Percentiles rank a stretch among this genome's conserved stretches.
phyloP scores from a whole-genome alignment of 2,113 vertebrate species.

The Psilopsiagon aymara region DNA sequence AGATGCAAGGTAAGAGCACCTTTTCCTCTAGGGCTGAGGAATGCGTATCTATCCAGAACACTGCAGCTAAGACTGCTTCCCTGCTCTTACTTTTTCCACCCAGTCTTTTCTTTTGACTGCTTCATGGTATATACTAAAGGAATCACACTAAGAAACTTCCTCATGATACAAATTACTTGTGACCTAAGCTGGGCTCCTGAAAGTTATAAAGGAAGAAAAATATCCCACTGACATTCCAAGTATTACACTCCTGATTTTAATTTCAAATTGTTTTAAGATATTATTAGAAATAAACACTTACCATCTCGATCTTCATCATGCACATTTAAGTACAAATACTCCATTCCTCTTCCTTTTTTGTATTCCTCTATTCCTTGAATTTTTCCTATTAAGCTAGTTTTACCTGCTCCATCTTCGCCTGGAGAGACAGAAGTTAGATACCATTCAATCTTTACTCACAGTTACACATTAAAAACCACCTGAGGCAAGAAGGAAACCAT shows the following conservation, averaged over 20 bases:
- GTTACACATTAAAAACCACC: neutral
- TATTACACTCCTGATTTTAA: neutral
- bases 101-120: neutral
- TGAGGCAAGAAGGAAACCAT: neutral
- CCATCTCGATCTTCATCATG: conserved; percentile 98
- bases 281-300: conserved; percentile 68
- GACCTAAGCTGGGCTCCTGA: neutral
- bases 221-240: neutral
- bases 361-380: conserved; percentile 95
- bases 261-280: neutral
- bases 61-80: neutral
- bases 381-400: conserved; percentile 96
- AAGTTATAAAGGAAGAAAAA: neutral
- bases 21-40: neutral
- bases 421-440: conserved; percentile 47
- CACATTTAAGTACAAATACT: conserved; percentile 95
- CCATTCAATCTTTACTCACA: conserved; percentile 13
- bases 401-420: conserved; percentile 98
- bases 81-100: neutral
- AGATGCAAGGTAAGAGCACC: neutral
- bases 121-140: neutral
- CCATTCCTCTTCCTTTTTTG: conserved; percentile 97
- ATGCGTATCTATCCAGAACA: neutral
- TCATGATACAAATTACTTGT: neutral
- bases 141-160: neutral